These are phyloP conservation scores for Cenopis cana DNA, from an alignment of 2,888 invertebrate species.

Conservation along the genomic window DNA sequence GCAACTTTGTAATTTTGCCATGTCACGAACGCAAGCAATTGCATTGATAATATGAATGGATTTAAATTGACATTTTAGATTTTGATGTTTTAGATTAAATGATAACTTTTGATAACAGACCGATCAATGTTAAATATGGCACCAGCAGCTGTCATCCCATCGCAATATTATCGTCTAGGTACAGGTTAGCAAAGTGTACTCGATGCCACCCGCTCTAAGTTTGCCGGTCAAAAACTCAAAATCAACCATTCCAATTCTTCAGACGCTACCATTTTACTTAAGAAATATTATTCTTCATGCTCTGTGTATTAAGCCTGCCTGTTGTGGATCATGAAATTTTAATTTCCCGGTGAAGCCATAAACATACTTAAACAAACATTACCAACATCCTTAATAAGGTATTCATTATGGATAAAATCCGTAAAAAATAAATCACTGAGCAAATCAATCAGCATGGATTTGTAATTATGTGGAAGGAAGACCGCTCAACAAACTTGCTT, in stretches of 20 bases:
- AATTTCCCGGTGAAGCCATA: conserved; percentile 5
- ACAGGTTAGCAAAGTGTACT: too few species aligned
- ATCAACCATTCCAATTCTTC: neutral
- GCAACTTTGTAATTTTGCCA: conserved; percentile 70
- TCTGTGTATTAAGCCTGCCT: neutral
- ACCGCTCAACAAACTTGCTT: conserved; percentile 53
- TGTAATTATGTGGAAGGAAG: conserved; percentile 57
- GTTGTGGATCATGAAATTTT: conserved; percentile 6
- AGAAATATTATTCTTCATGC: neutral
- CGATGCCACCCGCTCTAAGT: neutral
- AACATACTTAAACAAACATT: conserved; percentile 18
- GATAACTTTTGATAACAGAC: too few species aligned
- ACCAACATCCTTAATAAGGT: conserved; percentile 30
- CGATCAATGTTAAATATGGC: too few species aligned
- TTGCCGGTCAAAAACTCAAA: neutral
- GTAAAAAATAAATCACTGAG: conserved; percentile 37
- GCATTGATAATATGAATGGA: conserved; percentile 53
- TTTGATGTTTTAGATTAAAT: neutral
- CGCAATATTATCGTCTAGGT: too few species aligned
- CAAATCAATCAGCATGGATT: conserved; percentile 34
- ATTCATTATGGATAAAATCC: conserved; percentile 31
- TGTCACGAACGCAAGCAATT: conserved; percentile 59
- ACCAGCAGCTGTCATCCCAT: too few species aligned
- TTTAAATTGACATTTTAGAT: neutral
- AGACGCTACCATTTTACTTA: neutral